Evolutionary conservation across 92 coral and sea anemone genomes (phyloP), one percentile per base, ranked within the genome.

Genomic region (Actinernus sp.): DNA sequence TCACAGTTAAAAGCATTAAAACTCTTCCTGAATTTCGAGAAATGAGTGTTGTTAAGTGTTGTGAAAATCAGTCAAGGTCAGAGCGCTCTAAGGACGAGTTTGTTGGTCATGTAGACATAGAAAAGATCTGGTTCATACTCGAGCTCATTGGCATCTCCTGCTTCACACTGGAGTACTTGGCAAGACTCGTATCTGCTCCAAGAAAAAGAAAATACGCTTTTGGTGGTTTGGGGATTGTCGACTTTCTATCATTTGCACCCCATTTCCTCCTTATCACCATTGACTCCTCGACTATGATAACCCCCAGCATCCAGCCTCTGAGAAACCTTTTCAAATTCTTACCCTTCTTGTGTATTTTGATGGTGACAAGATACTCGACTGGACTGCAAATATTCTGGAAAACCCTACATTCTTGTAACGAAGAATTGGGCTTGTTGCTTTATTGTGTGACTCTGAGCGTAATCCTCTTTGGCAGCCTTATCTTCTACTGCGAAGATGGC

Each of bases 121-220:
- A 38, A 3, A 51, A 58, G 10, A 49, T 87, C 23, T 92, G 97
- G 97, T 81, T 79, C 27, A 56, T 77, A 3, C 37, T 88, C 6
- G 95, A 89, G 20, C 53, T 82, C 28, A 68, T 88, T n/a, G 70
- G 87, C 21, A 87, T 86, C 9, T 58, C 62, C 6, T 83, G 86
- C 81, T 89, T 92, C 74, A 26, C 84, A 8, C 66, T 88, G 19
- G 97, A 92, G 61, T 88, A 60, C 55, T n/a, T 88, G 1, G 73
- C 85, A 2, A 78, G 97, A 0, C 57, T 84, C 13, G 16, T 79
- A 40, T 68, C 86, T 39, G 84, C 97, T 17, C 86, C 83, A 13
- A 63, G 49, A 33, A 59, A 58, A 28, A 36, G 55, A 9, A 64
- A 65, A 46, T 92, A 89, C 25, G 36, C 63, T 2, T 55, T 79